Conservation (phyloP, 2,888 invertebrate species). For the Sphinx pinastri region DNA sequence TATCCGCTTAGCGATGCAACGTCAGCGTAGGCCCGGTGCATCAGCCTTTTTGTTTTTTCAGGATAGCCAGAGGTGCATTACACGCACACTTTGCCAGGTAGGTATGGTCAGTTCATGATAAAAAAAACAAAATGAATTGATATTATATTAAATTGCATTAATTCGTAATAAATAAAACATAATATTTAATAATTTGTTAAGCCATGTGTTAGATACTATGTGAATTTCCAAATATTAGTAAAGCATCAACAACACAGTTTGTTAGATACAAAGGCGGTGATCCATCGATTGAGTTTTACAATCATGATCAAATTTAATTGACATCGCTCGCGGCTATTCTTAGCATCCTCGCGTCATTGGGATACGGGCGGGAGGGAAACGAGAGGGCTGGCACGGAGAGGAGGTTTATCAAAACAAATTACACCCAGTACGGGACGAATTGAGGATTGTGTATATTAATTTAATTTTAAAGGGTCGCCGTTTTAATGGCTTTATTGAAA, state of each 20-base stretch:
- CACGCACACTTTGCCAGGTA: too few relatives aligned
- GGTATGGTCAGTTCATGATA: too few relatives aligned
- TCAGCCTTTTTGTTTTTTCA: too few relatives aligned
- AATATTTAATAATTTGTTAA: too few relatives aligned
- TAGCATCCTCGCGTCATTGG: neutral
- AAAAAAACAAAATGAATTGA: too few relatives aligned
- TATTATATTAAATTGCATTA: too few relatives aligned
- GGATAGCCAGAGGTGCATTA: too few relatives aligned
- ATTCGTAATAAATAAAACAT: too few relatives aligned
- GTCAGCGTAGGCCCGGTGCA: too few relatives aligned
- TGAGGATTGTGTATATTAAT: neutral
- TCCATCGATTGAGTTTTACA: slow-evolving; percentile 12
- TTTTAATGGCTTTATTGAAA: neutral
- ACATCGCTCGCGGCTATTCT: slow-evolving; percentile 15
- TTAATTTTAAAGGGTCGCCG: neutral
- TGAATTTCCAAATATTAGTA: neutral
- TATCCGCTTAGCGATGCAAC: too few relatives aligned
- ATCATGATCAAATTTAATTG: slow-evolving; percentile 23
- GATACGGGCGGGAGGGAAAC: too few relatives aligned
- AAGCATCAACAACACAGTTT: neutral
- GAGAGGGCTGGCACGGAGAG: neutral
- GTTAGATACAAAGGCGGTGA: slow-evolving; percentile 2
- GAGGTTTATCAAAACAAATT: neutral
- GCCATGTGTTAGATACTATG: too few relatives aligned
- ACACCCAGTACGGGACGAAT: neutral